Base-by-base conservation (phyloP, 2,888 invertebrate species). In the Himalopsyche japonica region DNA sequence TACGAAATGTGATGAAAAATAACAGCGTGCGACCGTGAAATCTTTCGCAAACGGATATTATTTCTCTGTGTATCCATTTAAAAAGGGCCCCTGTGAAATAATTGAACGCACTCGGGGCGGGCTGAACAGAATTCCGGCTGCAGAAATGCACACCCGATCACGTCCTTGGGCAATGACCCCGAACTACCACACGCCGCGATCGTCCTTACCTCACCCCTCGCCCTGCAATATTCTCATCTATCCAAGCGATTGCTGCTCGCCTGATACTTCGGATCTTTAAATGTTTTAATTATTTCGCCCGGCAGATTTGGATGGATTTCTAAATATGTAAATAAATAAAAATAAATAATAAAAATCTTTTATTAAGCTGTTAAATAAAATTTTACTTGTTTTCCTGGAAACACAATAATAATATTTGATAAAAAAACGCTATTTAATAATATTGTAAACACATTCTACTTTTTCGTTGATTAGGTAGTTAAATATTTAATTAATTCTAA, bases 151-250 rank as follows among this genome's bases (percentile, higher is more conserved):
- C 57, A 57, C 34, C 30, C 43, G 37, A 30, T 70, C 83, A 76
- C 83, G 83, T 80, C 83, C 80, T 70, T 80, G 83, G 83, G 79
- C 83, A 79, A 70, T 80, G 83, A 80, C 79, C 83, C 80, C 79
- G 47, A 24, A 32, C n/a, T 70, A 34, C 70, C 64, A 47, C 80
- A 57, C 48, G 32, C 76, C 48, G 64, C 79, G 43, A 43, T 43
- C 47, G 57, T 24, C 18, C 18, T 6, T 15, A 15, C 47, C 82
- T 18, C 8, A 34, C 27, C 76, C 43, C 43, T 24, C 30, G n/a
- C 15, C 47, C 3, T 20, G 3, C 76, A 24, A 32, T 20, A 24
- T 27, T 57, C 24, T 37, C 82, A 6, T 34, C 24, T 34, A 49
- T 47, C 79, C 27, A 18, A 34, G 24, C 43, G 64, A 48, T 27